Evolutionary conservation across 2,797 vertebrate genomes (phyloP).

Genomic region (Chaenodraco wilsoni): DNA sequence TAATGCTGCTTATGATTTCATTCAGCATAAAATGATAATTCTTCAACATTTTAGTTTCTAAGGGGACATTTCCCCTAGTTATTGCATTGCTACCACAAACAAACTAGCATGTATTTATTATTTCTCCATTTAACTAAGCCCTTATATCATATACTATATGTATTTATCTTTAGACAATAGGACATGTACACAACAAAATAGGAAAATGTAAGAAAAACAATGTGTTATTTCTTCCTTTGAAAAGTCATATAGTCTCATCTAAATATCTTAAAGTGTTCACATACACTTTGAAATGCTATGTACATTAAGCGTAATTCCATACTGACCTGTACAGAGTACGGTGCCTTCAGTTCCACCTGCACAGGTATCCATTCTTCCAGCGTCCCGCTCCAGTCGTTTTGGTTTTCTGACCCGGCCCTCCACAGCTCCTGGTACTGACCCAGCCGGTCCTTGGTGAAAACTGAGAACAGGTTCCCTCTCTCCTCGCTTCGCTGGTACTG

Average conservation of each 20-base stretch:
- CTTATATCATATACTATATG: too few species aligned
- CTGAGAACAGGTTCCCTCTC: constrained; percentile 87
- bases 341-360: constrained; percentile 90
- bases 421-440: constrained; percentile 95
- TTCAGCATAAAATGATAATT: too few species aligned
- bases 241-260: background rate
- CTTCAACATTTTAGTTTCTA: too few species aligned
- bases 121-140: too few species aligned
- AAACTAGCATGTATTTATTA: too few species aligned
- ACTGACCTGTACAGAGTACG: constrained; percentile 81
- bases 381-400: constrained; percentile 46
- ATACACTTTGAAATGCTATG: background rate
- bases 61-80: too few species aligned
- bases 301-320: background rate
- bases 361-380: constrained; percentile 86
- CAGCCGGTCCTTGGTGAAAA: constrained; percentile 87
- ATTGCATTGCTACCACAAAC: too few species aligned
- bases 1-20: too few species aligned
- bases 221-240: background rate
- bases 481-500: constrained; percentile 89
- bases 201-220: too few species aligned
- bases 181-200: too few species aligned
- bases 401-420: constrained; percentile 79
- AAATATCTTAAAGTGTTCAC: background rate
- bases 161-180: too few species aligned